Conservation (phyloP, 2,113 vertebrate species). For the Martes martes region DNA sequence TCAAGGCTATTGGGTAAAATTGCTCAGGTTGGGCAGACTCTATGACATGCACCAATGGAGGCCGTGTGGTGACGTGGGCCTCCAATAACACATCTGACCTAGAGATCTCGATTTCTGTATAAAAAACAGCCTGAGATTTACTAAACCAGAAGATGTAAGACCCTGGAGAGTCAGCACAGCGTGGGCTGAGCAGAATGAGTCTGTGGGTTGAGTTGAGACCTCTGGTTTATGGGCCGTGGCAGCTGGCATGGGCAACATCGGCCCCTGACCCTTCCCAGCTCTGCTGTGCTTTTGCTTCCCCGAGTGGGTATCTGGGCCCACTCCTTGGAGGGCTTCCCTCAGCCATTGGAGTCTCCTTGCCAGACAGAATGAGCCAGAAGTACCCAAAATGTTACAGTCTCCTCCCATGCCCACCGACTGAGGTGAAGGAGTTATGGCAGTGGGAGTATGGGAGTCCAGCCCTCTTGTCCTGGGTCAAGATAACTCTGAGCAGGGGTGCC, state of each 20-base stretch:
- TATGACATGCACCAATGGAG: background rate
- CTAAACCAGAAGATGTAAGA: background rate
- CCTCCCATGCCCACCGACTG: background rate
- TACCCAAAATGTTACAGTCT: background rate
- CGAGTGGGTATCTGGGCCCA: background rate
- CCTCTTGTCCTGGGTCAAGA: background rate
- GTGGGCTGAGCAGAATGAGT: background rate
- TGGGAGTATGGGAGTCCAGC: background rate
- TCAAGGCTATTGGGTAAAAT: background rate
- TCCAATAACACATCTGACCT: background rate
- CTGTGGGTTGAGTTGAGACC: background rate
- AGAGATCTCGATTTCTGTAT: background rate
- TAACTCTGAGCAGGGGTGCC: background rate
- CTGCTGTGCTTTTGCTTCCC: background rate
- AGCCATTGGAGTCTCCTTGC: background rate
- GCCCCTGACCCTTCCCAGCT: background rate
- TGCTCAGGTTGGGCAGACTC: background rate
- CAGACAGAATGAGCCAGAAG: background rate
- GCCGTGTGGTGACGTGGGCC: background rate
- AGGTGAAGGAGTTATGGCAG: background rate
- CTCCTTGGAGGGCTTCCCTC: background rate
- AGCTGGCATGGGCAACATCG: rapidly evolving
- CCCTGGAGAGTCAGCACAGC: background rate
- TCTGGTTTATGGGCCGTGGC: background rate
- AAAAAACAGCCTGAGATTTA: background rate